phyloP scores from a whole-genome alignment of 2,113 vertebrate genomes.

The Taurulus bubalis region DNA sequence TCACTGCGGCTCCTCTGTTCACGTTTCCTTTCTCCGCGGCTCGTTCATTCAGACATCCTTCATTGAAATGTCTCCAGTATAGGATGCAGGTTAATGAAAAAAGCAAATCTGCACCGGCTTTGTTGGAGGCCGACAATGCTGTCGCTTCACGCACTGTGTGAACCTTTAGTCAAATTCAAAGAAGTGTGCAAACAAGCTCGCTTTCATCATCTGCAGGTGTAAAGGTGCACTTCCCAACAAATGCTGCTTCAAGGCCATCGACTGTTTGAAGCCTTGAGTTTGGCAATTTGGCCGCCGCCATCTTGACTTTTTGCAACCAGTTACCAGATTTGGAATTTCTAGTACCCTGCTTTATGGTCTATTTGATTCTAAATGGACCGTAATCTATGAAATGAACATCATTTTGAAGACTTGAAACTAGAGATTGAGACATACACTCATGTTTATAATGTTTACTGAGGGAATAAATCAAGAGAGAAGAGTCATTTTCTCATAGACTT shows the following conservation, averaged over 20 bases:
- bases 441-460: neutral
- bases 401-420: too few species aligned
- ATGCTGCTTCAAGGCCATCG: too few species aligned
- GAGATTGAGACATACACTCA: neutral
- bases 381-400: too few species aligned
- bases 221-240: neutral
- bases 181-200: conserved; percentile 1
- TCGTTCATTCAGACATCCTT: conserved; percentile 28
- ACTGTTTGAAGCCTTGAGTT: too few species aligned
- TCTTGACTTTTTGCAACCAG: too few species aligned
- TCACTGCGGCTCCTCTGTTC: conserved; percentile 2
- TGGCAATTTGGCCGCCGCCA: too few species aligned
- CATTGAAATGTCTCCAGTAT: conserved; percentile 23
- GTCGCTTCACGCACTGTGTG: neutral
- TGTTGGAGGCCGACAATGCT: conserved; percentile 18
- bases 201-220: neutral
- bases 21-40: neutral
- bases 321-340: too few species aligned
- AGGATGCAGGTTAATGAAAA: conserved; percentile 39
- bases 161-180: conserved; percentile 21
- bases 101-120: conserved; percentile 23
- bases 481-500: neutral
- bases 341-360: too few species aligned
- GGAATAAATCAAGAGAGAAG: neutral
- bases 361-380: too few species aligned